These are phyloP conservation scores for Oncorhynchus masou DNA, from an alignment of 2,113 vertebrate species.

Conservation along the genomic window DNA sequence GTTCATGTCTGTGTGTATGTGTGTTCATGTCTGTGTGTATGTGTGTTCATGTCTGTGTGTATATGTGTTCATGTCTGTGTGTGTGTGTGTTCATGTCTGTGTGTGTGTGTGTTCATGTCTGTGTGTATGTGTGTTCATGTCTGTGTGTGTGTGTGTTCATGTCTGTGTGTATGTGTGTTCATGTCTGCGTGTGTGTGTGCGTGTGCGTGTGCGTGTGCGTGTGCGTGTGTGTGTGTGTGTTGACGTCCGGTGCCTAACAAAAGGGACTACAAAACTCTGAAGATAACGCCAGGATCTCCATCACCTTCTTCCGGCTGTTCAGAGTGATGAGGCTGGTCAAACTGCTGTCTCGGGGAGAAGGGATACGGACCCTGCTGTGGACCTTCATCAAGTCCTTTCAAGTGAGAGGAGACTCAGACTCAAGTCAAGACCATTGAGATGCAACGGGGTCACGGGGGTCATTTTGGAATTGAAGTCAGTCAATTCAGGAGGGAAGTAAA, in stretches of 20 bases:
- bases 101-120: no score
- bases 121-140: no score
- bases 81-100: no score
- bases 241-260: constrained; percentile 43
- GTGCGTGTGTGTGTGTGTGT: constrained; percentile 19
- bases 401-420: constrained; percentile 74
- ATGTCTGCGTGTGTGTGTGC: not conserved
- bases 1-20: no score
- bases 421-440: constrained; percentile 38
- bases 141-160: no score
- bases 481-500: no score
- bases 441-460: constrained; percentile 19
- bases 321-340: constrained; percentile 95
- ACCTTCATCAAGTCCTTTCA: constrained; percentile 98
- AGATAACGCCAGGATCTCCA: constrained; percentile 94
- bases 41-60: not conserved
- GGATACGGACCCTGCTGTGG: constrained; percentile 93
- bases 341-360: constrained; percentile 93
- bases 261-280: constrained; percentile 87
- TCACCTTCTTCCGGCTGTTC: constrained; percentile 96
- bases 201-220: not conserved
- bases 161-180: no score
- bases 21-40: not conserved
- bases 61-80: no score
- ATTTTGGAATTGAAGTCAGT: no score